Evolutionary conservation across 2,888 invertebrate species (phyloP).

Genomic region (Sinotaia quadrata): DNA sequence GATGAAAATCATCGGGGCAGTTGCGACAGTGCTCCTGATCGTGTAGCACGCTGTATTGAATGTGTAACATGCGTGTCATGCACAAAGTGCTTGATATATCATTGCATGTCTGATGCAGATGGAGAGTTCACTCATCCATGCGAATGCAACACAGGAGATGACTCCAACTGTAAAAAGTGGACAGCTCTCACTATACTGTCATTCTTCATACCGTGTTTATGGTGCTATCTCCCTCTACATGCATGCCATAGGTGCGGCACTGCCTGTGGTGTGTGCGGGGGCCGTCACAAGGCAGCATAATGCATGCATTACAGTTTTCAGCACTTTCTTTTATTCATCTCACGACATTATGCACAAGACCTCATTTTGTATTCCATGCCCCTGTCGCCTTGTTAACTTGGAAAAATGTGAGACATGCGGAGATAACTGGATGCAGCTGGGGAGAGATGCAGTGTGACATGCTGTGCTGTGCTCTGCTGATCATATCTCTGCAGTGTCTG

Average conservation of each 20-base stretch:
- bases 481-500: no score
- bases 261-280: slow-evolving; percentile 87
- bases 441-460: no score
- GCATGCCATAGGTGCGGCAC: slow-evolving; percentile 88
- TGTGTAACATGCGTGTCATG: slow-evolving; percentile 87
- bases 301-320: not conserved
- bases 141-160: slow-evolving; percentile 79
- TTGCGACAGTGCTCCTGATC: slow-evolving; percentile 84
- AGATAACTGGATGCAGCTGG: no score
- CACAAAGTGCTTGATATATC: slow-evolving; percentile 91
- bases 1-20: slow-evolving; percentile 89
- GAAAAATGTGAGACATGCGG: no score
- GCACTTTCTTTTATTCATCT: not conserved
- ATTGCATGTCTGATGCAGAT: slow-evolving; percentile 92
- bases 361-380: not conserved
- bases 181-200: slow-evolving; percentile 87
- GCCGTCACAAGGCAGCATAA: slow-evolving; percentile 77
- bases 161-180: slow-evolving; percentile 81
- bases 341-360: not conserved
- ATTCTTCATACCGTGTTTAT: slow-evolving; percentile 91
- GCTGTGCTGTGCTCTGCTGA: no score
- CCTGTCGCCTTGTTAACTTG: no score
- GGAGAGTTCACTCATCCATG: slow-evolving; percentile 86
- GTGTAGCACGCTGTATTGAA: slow-evolving; percentile 85
- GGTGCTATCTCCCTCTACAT: slow-evolving; percentile 91